Evolutionary conservation across 2,888 invertebrate genomes (phyloP).

Genomic region (Cheilosia scutellata): DNA sequence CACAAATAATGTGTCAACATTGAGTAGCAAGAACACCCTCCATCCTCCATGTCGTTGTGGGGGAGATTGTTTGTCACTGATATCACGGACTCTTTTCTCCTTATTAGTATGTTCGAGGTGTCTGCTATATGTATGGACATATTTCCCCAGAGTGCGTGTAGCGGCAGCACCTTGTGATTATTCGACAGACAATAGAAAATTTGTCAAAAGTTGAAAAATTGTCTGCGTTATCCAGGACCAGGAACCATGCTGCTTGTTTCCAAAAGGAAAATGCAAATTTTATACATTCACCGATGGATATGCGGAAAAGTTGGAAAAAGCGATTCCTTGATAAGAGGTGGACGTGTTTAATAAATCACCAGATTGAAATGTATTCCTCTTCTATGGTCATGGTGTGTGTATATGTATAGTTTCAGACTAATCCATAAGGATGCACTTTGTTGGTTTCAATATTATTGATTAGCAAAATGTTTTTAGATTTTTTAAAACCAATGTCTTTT

Average conservation of each 20-base stretch:
- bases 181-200: constrained; percentile 72
- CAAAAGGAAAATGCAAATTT: constrained; percentile 55
- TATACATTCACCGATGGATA: constrained; percentile 14
- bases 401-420: not conserved
- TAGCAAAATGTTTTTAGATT: too few species aligned
- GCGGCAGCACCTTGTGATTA: constrained; percentile 70
- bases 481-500: too few species aligned
- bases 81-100: constrained; percentile 68
- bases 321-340: constrained; percentile 40
- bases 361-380: not conserved
- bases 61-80: constrained; percentile 70
- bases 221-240: constrained; percentile 58
- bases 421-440: too few species aligned
- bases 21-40: constrained; percentile 67
- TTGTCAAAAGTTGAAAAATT: constrained; percentile 76
- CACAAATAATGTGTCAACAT: constrained; percentile 68
- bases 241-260: constrained; percentile 70
- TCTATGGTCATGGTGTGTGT: not conserved
- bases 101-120: constrained; percentile 72
- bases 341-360: constrained; percentile 28
- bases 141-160: constrained; percentile 66
- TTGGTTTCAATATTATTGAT: too few species aligned
- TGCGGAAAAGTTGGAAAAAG: constrained; percentile 41
- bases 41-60: constrained; percentile 45
- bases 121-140: constrained; percentile 36